Base-by-base conservation (phyloP, 2,888 invertebrate genomes). In the Diaperis boleti region DNA sequence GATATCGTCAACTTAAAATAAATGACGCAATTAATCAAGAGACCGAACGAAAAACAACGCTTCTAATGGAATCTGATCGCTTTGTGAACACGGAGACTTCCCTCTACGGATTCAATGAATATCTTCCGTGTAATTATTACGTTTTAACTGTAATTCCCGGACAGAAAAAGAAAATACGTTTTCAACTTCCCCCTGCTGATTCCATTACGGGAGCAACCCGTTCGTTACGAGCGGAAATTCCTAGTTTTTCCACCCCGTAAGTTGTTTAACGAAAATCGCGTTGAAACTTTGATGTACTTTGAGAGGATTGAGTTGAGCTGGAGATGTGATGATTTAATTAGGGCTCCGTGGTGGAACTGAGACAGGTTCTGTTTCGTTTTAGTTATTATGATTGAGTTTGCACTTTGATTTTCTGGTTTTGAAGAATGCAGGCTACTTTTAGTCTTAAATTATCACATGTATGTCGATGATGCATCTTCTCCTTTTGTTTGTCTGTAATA, bases 1-100 rank as follows among this genome's bases (percentile, higher is more conserved):
- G 55, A 61, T 61, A 31, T 41, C 39, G 55, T 61, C 61, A 61
- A 61, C 55, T 55, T 55, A 20, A 47, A 55, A 61, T 61, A 61
- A 61, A 55, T 55, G 47, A 37, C 4, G 45, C 37, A 61, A 61
- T 61, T 61, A 61, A 29, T 52, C 33, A 42, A 44, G 52, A 52
- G 44, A 22, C 31, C 39, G 39, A 49, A 18, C 31, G 45, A 56
- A 56, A 56, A 56, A 39, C 31, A 41, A 42, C 52, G 39, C 29
- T 33, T 26, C n/a, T 55, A 55, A 55, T 55, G 42, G 55, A 55
- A 55, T 55, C 44, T 55, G 54, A 47, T 29, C 18, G 49, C 49
- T 10, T 33, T 49, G 31, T 33, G 33, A 29, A 17, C 49, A 31
- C 49, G 33, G 13, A 8, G 3, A 11, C n/a, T 44, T 44, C 10